Percentiles rank a stretch among this genome's conserved stretches.
Evolutionary conservation across 2,888 invertebrate genomes (phyloP).

Genomic region (Drosophila lacicola): DNA sequence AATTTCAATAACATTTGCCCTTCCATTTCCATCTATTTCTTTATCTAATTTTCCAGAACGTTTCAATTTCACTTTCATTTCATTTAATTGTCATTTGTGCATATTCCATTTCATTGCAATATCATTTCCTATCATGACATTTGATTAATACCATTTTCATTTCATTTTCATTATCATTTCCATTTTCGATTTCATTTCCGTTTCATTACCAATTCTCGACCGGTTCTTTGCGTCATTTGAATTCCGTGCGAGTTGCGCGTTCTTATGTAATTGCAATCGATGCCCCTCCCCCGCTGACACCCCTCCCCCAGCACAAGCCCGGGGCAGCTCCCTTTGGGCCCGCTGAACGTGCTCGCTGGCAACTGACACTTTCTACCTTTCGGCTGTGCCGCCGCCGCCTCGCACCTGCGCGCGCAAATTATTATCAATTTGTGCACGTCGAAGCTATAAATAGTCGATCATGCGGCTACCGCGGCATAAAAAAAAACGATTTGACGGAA

Average conservation of each 20-base stretch:
- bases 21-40: too few relatives aligned
- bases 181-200: too few relatives aligned
- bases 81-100: too few relatives aligned
- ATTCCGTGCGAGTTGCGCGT: conserved; percentile 4
- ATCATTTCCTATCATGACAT: too few relatives aligned
- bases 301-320: background rate
- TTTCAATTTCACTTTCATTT: too few relatives aligned
- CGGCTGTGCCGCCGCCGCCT: conserved; percentile 19
- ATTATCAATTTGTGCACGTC: conserved; percentile 77
- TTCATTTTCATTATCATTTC: too few relatives aligned
- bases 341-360: conserved; percentile 13
- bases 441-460: conserved; percentile 66
- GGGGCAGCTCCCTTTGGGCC: conserved; percentile 11
- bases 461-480: conserved; percentile 42
- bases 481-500: conserved; percentile 27
- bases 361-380: conserved; percentile 64
- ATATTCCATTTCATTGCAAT: too few relatives aligned
- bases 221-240: background rate
- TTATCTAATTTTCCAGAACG: too few relatives aligned
- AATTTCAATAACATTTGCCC: too few relatives aligned
- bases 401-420: conserved; percentile 58
- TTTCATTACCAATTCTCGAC: background rate
- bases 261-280: conserved; percentile 42
- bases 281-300: background rate
- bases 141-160: too few relatives aligned